Base-by-base conservation (phyloP, 2,797 vertebrate genomes). In the Brotula barbata region DNA sequence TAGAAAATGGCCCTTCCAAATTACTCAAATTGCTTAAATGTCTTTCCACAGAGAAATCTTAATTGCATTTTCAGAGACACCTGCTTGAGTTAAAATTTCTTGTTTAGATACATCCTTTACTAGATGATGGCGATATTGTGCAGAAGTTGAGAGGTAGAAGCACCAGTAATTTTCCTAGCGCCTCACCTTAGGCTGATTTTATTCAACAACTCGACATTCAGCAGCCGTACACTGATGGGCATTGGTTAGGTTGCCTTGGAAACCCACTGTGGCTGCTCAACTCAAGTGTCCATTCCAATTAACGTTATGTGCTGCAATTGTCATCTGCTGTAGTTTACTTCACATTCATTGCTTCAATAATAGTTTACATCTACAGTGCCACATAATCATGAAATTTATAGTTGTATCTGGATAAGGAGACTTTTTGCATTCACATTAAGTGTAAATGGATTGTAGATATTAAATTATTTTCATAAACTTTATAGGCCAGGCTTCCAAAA, bases 171-270 rank as follows among this genome's bases (percentile, higher is more conserved):
- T 46, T 52, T 45, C 44, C 36, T 39, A 21, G 11, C 48, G 62
- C 31, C n/a, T 36, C 6, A 49, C 60, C 59, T 52, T 33, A 6
- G 23, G 34, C 45, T 69, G 58, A 50, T 69, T 68, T 63, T 57
- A 50, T 80, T 69, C 62, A 53, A 36, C 63, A 55, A 41, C 44
- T 72, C 41, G 19, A 34, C 48, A 77, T 73, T 74, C 68, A 73
- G 34, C n/a, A 6, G 53, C 44, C 42, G 42, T 28, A 33, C 43
- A 37, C 42, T 56, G 22, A 71, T 55, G 43, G 58, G 15, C 41
- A 42, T 52, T 57, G 46, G 46, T 71, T 75, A 9, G 57, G 87
- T 89, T 88, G 78, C 83, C 79, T 51, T 83, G 78, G 87, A 84
- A 87, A 90, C 78, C 63, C 37, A 9, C n/a, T 25, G 34, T 40